phyloP scores from a whole-genome alignment of 2,797 vertebrate genomes.

The Siniperca undulata region DNA sequence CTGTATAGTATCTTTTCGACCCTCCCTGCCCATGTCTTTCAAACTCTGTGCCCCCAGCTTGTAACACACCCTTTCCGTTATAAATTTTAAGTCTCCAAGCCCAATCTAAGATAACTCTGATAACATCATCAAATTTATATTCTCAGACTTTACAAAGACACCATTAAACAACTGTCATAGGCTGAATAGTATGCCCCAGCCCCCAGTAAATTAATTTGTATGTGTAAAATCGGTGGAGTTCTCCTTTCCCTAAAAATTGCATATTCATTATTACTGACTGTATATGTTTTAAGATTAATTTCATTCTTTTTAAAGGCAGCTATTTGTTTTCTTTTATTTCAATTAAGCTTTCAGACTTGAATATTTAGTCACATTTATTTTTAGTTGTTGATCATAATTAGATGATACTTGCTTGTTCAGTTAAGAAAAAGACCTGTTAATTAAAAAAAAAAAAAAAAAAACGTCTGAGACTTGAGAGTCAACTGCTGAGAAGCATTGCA shows the following conservation, averaged over 20 bases:
- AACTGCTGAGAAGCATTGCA: background rate
- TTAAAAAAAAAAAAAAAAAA: background rate
- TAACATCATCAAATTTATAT: background rate
- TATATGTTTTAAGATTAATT: background rate
- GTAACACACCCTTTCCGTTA: background rate
- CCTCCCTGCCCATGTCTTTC: background rate
- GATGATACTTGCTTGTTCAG: background rate
- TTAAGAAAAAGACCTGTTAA: no score
- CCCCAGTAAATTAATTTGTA: background rate
- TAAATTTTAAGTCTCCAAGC: background rate
- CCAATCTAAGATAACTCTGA: background rate
- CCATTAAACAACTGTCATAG: no score
- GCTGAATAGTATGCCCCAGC: no score
- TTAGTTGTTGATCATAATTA: background rate
- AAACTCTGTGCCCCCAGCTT: background rate
- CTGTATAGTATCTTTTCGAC: background rate
- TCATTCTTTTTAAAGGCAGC: background rate
- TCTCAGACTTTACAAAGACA: background rate
- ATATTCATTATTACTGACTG: background rate
- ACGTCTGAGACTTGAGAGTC: background rate
- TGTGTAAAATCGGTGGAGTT: background rate
- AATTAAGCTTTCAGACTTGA: background rate
- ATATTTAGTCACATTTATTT: background rate
- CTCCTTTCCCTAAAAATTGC: background rate
- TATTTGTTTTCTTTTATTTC: background rate